Evolutionary conservation across 2,113 vertebrate genomes (phyloP).

Genomic region (Ailuropoda melanoleuca): DNA sequence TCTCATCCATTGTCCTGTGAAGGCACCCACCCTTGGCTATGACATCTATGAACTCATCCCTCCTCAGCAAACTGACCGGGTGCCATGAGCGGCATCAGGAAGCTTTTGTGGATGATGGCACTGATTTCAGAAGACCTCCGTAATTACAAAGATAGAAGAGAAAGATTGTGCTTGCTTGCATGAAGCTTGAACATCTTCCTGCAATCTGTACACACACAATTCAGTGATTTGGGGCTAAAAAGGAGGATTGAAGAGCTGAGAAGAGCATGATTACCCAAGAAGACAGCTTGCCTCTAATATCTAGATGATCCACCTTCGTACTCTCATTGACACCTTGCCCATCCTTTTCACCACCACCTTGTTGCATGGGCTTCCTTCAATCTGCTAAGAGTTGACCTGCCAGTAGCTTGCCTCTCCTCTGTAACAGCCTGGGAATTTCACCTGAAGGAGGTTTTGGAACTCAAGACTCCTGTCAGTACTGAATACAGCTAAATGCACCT

Average conservation of each 20-base stretch:
- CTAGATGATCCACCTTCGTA: not conserved
- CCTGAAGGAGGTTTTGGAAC: not conserved
- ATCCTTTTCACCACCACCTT: accelerated
- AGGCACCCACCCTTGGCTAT: accelerated
- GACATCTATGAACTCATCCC: accelerated
- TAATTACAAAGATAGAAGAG: not conserved
- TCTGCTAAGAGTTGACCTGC: not conserved
- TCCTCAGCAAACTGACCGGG: not conserved
- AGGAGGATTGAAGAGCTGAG: accelerated
- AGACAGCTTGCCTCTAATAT: not conserved
- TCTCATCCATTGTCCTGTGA: not conserved
- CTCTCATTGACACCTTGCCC: accelerated
- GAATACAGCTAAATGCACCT: not conserved
- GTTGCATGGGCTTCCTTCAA: not conserved
- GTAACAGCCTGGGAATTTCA: not conserved
- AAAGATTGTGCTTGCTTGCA: not conserved
- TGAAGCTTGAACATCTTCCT: not conserved
- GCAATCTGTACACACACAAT: not conserved
- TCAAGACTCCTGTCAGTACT: not conserved
- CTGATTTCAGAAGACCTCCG: not conserved
- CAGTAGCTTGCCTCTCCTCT: not conserved
- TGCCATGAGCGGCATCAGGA: not conserved
- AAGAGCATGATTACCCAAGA: not conserved
- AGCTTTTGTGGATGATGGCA: not conserved
- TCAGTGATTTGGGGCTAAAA: not conserved